Percentiles rank a stretch among this genome's conserved stretches.
Evolutionary conservation across 2,113 vertebrate species (phyloP).

Genomic region (Podiceps cristatus): DNA sequence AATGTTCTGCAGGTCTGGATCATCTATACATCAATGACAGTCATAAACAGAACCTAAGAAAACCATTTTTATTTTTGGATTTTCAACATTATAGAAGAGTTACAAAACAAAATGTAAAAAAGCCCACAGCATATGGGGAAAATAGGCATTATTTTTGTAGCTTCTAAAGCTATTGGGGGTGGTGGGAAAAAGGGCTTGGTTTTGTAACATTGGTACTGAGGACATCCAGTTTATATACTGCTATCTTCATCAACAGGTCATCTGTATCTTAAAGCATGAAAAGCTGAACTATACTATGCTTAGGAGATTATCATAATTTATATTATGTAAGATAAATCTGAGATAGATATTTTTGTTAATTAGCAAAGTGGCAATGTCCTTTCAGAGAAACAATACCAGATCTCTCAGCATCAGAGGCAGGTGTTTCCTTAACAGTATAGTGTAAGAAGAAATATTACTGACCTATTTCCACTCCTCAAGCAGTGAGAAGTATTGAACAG

Average conservation of each 20-base stretch:
- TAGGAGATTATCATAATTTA: background rate
- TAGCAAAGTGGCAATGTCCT: background rate
- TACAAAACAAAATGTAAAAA: background rate
- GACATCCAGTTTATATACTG: background rate
- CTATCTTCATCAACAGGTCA: background rate
- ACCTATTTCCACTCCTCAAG: background rate
- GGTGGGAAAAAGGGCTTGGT: background rate
- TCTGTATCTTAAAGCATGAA: background rate
- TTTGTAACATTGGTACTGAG: background rate
- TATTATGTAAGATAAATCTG: background rate
- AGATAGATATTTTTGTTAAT: background rate
- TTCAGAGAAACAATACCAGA: background rate
- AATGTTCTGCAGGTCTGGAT: background rate
- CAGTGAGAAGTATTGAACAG: background rate
- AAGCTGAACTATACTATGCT: background rate
- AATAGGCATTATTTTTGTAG: background rate
- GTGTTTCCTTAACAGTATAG: background rate
- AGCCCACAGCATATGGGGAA: background rate
- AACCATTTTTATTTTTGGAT: background rate
- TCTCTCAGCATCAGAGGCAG: background rate
- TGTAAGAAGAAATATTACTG: background rate
- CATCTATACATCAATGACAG: background rate
- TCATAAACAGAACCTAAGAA: background rate
- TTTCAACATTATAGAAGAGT: background rate
- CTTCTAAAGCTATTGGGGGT: background rate